phyloP scores from a whole-genome alignment of 2,888 invertebrate genomes.

The Metalampra italica region DNA sequence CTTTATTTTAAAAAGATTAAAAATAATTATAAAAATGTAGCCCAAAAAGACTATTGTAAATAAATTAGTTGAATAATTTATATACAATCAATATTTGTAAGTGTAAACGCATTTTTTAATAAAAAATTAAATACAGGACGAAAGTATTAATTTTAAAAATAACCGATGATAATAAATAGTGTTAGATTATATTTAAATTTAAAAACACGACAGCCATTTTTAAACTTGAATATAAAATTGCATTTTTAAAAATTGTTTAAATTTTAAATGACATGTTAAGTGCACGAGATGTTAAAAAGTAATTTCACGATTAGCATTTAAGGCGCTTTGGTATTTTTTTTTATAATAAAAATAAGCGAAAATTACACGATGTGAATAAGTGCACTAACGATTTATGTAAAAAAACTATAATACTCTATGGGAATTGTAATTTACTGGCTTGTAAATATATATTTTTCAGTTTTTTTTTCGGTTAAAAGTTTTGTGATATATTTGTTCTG shows the following conservation, averaged over 20 bases:
- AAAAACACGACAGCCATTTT: constrained; percentile 26
- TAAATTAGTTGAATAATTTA: constrained; percentile 63
- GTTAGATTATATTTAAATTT: constrained; percentile 38
- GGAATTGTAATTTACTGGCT: constrained; percentile 49
- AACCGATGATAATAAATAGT: constrained; percentile 70
- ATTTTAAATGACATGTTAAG: constrained; percentile 31
- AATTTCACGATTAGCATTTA: constrained; percentile 52
- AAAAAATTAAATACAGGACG: constrained; percentile 41
- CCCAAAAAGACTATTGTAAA: constrained; percentile 71
- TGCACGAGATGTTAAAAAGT: constrained; percentile 48
- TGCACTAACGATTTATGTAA: constrained; percentile 63
- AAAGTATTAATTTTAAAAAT: constrained; percentile 61
- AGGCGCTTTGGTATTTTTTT: constrained; percentile 39
- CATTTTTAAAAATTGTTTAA: constrained; percentile 15
- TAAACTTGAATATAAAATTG: constrained; percentile 19
- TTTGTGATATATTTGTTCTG: constrained; percentile 26
- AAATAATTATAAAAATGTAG: constrained; percentile 46
- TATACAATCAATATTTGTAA: constrained; percentile 53
- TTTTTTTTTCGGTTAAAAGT: constrained; percentile 26
- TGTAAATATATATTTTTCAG: constrained; percentile 49
- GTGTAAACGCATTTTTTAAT: constrained; percentile 48
- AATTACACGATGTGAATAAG: constrained; percentile 65
- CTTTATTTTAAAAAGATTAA: constrained; percentile 39
- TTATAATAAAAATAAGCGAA: constrained; percentile 31
- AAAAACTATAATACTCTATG: constrained; percentile 53